Base-by-base conservation (phyloP, 2,888 invertebrate genomes). In the Cosmia pyralina region DNA sequence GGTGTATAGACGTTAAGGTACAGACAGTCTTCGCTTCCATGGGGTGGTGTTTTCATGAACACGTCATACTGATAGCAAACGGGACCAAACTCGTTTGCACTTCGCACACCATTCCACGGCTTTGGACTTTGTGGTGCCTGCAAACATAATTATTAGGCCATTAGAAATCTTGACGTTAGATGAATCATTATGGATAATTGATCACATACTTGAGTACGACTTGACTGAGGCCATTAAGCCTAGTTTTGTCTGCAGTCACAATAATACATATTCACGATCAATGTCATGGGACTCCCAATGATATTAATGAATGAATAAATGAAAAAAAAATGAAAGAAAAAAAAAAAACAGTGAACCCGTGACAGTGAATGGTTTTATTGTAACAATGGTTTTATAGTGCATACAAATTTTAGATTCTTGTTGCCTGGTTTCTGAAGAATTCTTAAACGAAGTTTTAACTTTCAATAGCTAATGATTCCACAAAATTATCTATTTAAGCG, bases 1-100 rank as follows among this genome's bases (percentile, higher is more conserved):
- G 92, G 92, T 0, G 93, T 87, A 62, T 94, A 94, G 3, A 94
- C 91, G 71, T 94, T 94, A 0, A 94, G 84, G 57, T 88, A 93
- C 4, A 94, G 85, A 67, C 94, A 94, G 69, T 94, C 92, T 83
- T 93, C 93, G 15, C 83, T 86, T 0, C 92, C 92, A 2, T 72
- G 7, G n/a, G 63, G 41, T 11, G 17, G 38, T 11, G 53, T 50
- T 68, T 69, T 68, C 22, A 55, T 15, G 19, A 64, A 44, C 22
- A 72, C 7, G 66, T 88, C 82, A 22, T 84, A 79, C 74, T 94
- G 94, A 57, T 87, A 90, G 65, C 92, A 92, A 0, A 88, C 15
- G 17, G 87, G 79, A 2, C 92, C 93, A 52, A 92, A 92, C 44
- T 89, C 75, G 15, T 82, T 89, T 1, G 94, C 93, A 50, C 83